Evolutionary conservation across 2,888 invertebrate species (phyloP).

Genomic region (Aethes cnicana): DNA sequence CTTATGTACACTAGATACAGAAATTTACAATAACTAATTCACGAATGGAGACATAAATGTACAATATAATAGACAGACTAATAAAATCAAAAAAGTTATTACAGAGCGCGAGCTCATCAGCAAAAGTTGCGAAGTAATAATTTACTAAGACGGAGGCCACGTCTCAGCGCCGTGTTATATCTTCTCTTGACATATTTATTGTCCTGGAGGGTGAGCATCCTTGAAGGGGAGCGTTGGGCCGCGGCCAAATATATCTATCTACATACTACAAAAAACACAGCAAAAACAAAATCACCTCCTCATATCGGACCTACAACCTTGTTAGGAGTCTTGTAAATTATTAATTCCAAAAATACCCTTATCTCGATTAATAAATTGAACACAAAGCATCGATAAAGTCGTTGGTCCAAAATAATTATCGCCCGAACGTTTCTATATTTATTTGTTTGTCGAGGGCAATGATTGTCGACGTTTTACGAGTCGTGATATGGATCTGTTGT

Average conservation of each 20-base stretch:
- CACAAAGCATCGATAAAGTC: constrained; percentile 16
- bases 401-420: constrained; percentile 25
- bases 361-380: constrained; percentile 22
- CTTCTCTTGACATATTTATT: constrained; percentile 80
- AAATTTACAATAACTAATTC: too few relatives aligned
- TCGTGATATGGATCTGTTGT: constrained; percentile 37
- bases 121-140: constrained; percentile 75
- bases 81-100: constrained; percentile 78
- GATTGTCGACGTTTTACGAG: constrained; percentile 37
- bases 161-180: constrained; percentile 73
- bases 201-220: constrained; percentile 60
- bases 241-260: too few relatives aligned
- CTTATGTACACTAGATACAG: too few relatives aligned
- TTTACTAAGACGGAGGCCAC: constrained; percentile 65
- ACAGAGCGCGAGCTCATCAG: constrained; percentile 71
- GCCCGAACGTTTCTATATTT: constrained; percentile 26
- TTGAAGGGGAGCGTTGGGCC: constrained; percentile 44
- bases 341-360: constrained; percentile 18
- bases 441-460: constrained; percentile 16
- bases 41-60: constrained; percentile 7
- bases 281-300: constrained; percentile 15
- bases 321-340: constrained; percentile 20
- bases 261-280: constrained; percentile 18
- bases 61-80: constrained; percentile 35
- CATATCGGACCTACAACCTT: too few relatives aligned